These are phyloP conservation scores for Noturus placidus DNA, from an alignment of 2,113 vertebrate species.

Conservation along the genomic window DNA sequence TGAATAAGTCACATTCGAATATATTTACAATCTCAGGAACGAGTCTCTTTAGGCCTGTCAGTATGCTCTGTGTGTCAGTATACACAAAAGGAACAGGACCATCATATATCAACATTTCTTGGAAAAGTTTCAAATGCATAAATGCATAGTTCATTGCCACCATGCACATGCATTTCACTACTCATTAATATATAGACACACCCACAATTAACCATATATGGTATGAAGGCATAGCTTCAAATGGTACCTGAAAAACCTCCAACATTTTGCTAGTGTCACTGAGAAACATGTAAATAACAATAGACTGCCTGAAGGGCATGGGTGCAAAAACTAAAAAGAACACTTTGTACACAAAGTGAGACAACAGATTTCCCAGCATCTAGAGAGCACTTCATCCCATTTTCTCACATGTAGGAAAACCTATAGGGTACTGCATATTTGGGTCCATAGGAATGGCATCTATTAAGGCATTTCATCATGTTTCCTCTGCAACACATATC, in stretches of 20 bases:
- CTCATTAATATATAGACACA: neutral
- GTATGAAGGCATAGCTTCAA: neutral
- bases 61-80: neutral
- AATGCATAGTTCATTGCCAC: neutral
- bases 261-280: neutral
- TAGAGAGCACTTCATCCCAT: neutral
- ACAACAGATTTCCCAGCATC: neutral
- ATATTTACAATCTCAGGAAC: neutral
- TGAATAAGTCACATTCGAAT: neutral
- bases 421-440: neutral
- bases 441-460: neutral
- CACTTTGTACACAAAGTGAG: neutral
- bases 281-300: neutral
- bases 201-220: conserved; percentile 6
- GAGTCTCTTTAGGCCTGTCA: neutral
- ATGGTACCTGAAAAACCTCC: neutral
- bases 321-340: neutral
- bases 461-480: neutral
- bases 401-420: neutral
- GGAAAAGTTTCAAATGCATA: neutral
- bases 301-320: neutral
- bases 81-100: neutral
- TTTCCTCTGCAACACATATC: neutral
- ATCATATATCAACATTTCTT: neutral
- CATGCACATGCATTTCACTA: neutral